Evolutionary conservation across 2,888 invertebrate genomes (phyloP), one percentile per base, ranked within the genome.

Genomic region (Ferdinandea cuprea): DNA sequence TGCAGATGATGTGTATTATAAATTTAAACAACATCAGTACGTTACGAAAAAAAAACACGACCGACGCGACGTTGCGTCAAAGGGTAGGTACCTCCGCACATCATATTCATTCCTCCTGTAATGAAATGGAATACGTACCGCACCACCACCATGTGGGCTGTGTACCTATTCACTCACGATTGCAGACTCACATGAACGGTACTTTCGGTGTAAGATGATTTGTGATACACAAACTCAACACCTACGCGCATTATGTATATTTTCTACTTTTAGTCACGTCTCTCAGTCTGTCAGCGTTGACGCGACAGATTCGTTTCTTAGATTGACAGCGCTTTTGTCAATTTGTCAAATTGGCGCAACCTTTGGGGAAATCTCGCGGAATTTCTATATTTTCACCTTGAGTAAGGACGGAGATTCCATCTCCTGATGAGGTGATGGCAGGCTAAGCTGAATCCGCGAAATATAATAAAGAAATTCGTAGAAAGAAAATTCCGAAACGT

Each of bases 51-150:
- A 28, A n/a, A 37, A 32, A 59, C 9, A 17, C 46, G 15, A 42
- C 19, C 13, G 37, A 37, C 21, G 13, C 52, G 9, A 58, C n/a
- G n/a, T n/a, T n/a, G n/a, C n/a, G n/a, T n/a, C n/a, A 17, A 61
- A 46, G 54, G 73, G 17, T 40, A 42, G 42, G 48, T 21, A 50
- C 42, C 54, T 63, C 63, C 54, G 54, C 30, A 54, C 19, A 21
- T 17, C 13, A 21, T 5, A 11, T 54, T 8, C 3, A 15, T 40
- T 40, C 8, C 13, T 15, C 11, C 21, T 46, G 46, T 42, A 5
- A 6, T 52, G 72, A 42, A 72, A 73, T 44, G 37, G 44, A 63
- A 73, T 54, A 73, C 54, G 63, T 37, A n/a, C n/a, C n/a, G n/a
- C n/a, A n/a, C n/a, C n/a, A n/a, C n/a, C n/a, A n/a, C n/a, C 72